A percentile compares a stretch with the other conserved stretches of the same genome.
These are phyloP conservation scores for Dromaius novaehollandiae DNA, from an alignment of 2,113 vertebrate species.

Conservation along the genomic window DNA sequence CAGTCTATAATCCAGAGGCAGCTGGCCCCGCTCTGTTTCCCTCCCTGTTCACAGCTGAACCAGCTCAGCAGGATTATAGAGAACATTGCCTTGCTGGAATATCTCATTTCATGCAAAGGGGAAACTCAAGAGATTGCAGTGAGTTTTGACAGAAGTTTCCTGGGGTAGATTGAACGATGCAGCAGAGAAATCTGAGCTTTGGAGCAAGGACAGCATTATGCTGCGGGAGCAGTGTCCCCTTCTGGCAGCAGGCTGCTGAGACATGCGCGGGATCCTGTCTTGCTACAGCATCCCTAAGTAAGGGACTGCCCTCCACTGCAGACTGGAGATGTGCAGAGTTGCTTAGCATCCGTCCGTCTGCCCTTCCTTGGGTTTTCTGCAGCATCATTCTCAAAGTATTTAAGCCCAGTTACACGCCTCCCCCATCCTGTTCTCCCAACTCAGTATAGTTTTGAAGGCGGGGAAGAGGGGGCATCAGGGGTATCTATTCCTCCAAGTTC, in stretches of 20 bases:
- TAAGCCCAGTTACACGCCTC: too few species aligned
- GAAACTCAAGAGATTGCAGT: neutral
- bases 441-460: neutral
- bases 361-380: neutral
- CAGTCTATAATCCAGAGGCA: neutral
- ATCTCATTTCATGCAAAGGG: neutral
- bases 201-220: neutral
- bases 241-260: neutral
- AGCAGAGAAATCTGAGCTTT: neutral
- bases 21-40: neutral
- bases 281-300: too few species aligned
- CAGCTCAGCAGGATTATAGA: neutral
- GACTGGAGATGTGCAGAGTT: too few species aligned
- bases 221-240: neutral
- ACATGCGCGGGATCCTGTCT: neutral
- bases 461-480: neutral
- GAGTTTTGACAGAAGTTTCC: neutral
- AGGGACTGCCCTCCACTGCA: neutral
- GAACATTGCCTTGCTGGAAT: neutral
- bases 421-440: neutral
- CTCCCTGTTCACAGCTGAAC: neutral
- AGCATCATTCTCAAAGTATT: neutral
- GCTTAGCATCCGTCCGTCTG: neutral
- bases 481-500: neutral
- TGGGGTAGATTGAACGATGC: neutral